Conservation (phyloP, 2,888 invertebrate species). For the Protophormia terraenovae region DNA sequence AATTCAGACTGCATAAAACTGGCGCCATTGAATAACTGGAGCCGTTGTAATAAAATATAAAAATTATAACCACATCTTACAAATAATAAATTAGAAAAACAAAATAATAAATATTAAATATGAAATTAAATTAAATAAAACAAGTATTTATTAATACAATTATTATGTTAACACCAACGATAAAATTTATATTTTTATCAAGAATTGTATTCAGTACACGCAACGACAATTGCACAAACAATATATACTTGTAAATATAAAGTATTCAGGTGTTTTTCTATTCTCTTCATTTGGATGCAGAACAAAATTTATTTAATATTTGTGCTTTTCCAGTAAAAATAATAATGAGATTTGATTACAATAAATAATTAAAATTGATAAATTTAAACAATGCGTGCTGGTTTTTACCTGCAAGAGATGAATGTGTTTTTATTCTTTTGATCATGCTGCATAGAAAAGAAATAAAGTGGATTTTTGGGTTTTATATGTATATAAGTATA, state of each 20-base stretch:
- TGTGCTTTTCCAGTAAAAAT: not conserved
- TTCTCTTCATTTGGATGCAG: not conserved
- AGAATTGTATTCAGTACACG: slow-evolving; percentile 39
- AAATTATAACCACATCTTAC: slow-evolving; percentile 16
- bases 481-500: no score
- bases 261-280: not conserved
- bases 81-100: slow-evolving; percentile 22
- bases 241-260: not conserved
- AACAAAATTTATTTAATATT: slow-evolving; percentile 14
- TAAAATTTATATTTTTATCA: slow-evolving; percentile 26
- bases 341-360: not conserved
- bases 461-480: not conserved
- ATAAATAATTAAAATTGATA: slow-evolving; percentile 3
- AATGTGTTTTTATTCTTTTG: not conserved
- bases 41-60: slow-evolving; percentile 39
- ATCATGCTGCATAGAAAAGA: not conserved
- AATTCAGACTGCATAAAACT: slow-evolving; percentile 25
- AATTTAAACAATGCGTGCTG: not conserved
- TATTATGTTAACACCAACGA: slow-evolving; percentile 49
- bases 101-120: slow-evolving; percentile 20
- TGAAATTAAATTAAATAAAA: not conserved
- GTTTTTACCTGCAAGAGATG: not conserved
- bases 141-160: slow-evolving; percentile 24
- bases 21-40: slow-evolving; percentile 50
- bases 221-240: not conserved